Evolutionary conservation across 2,113 vertebrate species (phyloP), one percentile per base, ranked within the genome.

Genomic region (Acrocephalus arundinaceus): DNA sequence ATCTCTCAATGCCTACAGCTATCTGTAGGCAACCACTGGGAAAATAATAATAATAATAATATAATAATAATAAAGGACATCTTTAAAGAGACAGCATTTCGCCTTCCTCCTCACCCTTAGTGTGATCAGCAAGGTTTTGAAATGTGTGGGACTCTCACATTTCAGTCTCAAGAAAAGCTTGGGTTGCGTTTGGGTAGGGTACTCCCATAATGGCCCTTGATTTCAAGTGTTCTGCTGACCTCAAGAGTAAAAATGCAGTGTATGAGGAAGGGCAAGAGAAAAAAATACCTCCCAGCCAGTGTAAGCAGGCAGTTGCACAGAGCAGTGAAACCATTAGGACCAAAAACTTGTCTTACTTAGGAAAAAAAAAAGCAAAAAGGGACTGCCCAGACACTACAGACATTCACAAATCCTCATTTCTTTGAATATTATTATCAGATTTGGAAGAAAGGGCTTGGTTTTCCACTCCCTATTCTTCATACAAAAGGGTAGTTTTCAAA

Each of bases 1-100:
- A 98, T 98, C 98, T 98, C 98, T 98, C 98, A 98, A 98, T 98
- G 98, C 98, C 96, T 27, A 93, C 79, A 97, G 95, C 89, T 97
- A 87, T 68, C 95, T 84, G 85, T 62, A 93, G 97, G 96, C 95
- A 91, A 96, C 96, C 97, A 96, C 94, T 95, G 93, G 86, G 82
- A 94, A 94, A 95, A 96, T 95, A 78, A 94, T 84, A 73, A 96
- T 58, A 67, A 94, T 35, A 95, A 94, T 63, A 54, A 85, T 41
- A 66, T 8, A 18, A 94, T 68, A 65, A 92, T 76, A 68, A 96
- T 63, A 96, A 96, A 97, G 96, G 96, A 97, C 96, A 97, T 97
- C 97, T 98, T 98, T 98, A 97, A 97, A 97, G 98, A 98, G 97
- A 98, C 97, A 98, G 98, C 98, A 98, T 97, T 97, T 80, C 3